Evolutionary conservation across 2,888 invertebrate genomes (phyloP), one percentile per base, ranked within the genome.

Genomic region (Sepiola atlantica): DNA sequence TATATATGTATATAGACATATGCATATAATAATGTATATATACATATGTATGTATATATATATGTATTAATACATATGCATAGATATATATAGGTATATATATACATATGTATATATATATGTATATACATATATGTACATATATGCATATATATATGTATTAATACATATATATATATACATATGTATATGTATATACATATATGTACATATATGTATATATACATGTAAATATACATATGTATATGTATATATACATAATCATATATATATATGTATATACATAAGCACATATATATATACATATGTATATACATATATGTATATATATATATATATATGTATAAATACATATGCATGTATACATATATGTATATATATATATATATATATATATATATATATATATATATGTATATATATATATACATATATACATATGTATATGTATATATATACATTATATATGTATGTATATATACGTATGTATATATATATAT

Each of bases 291-390:
- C n/a, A 77, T 77, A n/a, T 77, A n/a, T 77, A n/a, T 77, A 6
- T 77, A 77, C 8, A 3, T 10, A 77, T 77, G 8, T 77, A 77
- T 77, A 77, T 77, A 77, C 8, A 77, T 77, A 77, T 77, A 77
- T 77, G 8, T 77, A n/a, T 77, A n/a, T 77, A 77, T 77, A n/a
- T 91, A 91, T 91, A 91, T 24, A 91, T 24, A 91, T 24, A 91
- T 45, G 35, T 91, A 35, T 35, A 91, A 35, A 91, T 35, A 91
- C 10, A 35, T 91, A 91, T n/a, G n/a, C n/a, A n/a, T n/a, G n/a
- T 24, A 35, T 35, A 35, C 21, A 35, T 45, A 35, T 91, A 35
- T 35, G 4, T 91, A 8, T 91, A 8, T 91, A 8, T 91, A 0
- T 32, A 0, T 32, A 0, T 91, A 1, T 32, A 12, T 91, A 35